Evolutionary conservation across 2,113 vertebrate species (phyloP).

Genomic region (Mastomys coucha): DNA sequence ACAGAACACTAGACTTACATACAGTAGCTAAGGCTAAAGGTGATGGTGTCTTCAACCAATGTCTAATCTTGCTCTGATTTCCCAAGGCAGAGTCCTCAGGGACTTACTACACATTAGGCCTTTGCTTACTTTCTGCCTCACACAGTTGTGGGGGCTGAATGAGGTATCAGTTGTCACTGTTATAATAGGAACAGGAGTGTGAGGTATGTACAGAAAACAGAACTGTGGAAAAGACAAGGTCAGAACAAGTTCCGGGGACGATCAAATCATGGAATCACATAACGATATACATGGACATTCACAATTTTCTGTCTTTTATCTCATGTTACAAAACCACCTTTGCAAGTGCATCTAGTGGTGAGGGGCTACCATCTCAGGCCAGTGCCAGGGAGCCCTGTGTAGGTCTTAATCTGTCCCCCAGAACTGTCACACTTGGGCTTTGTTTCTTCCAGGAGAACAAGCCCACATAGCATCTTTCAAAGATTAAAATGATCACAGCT

Average conservation of each 20-base stretch:
- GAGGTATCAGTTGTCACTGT: background rate
- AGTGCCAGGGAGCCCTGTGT: background rate
- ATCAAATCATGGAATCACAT: background rate
- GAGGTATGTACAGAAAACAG: background rate
- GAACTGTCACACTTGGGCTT: background rate
- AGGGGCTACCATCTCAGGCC: background rate
- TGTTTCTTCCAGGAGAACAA: background rate
- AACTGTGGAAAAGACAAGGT: background rate
- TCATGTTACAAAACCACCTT: background rate
- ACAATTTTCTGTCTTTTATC: background rate
- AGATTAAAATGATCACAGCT: background rate
- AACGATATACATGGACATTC: background rate
- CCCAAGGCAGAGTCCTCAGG: background rate
- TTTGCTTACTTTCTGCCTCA: background rate
- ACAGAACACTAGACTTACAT: background rate
- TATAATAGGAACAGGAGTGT: background rate
- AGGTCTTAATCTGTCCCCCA: background rate
- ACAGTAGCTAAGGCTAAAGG: background rate
- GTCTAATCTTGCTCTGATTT: background rate
- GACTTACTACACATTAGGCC: background rate
- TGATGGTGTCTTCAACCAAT: background rate
- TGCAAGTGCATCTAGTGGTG: rapidly evolving
- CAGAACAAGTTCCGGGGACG: background rate
- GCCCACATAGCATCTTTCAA: background rate
- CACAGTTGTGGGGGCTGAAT: background rate